Evolutionary conservation across 2,797 vertebrate species (phyloP).

Genomic region (Clamator glandarius): DNA sequence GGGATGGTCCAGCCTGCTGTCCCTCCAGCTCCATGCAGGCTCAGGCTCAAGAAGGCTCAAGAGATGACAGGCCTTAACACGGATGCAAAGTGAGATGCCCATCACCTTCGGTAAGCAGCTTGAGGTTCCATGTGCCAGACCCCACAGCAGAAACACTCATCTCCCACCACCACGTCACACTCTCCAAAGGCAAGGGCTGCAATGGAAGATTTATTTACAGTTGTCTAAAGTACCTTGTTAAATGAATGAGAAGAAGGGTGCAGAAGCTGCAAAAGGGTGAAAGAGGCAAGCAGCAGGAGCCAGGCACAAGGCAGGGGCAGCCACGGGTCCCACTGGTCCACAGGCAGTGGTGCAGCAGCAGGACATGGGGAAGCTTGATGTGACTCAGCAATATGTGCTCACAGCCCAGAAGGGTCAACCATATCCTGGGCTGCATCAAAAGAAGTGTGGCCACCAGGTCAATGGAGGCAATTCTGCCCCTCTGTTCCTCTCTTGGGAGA

Average conservation of each 20-base stretch:
- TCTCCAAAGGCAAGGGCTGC: neutral
- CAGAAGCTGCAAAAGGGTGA: fast-evolving
- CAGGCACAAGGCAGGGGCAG: fast-evolving
- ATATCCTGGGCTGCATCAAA: too few species aligned
- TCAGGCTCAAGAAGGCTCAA: neutral
- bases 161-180: neutral
- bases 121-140: neutral
- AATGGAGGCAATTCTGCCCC: too few species aligned
- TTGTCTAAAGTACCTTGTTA: fast-evolving
- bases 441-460: too few species aligned
- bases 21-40: neutral
- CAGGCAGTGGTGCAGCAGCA: too few species aligned
- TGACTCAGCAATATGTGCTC: too few species aligned
- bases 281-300: neutral
- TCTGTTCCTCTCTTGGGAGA: too few species aligned
- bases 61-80: neutral
- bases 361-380: too few species aligned
- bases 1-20: neutral
- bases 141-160: neutral
- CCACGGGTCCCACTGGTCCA: too few species aligned
- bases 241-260: neutral
- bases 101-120: neutral
- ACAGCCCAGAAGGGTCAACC: too few species aligned
- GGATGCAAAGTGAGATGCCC: neutral
- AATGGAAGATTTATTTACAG: neutral